A percentile compares a stretch with the other conserved stretches of the same genome.
Evolutionary conservation across 1,140 invertebrate species (phyloP).

Genomic region (Leucophenga varia): DNA sequence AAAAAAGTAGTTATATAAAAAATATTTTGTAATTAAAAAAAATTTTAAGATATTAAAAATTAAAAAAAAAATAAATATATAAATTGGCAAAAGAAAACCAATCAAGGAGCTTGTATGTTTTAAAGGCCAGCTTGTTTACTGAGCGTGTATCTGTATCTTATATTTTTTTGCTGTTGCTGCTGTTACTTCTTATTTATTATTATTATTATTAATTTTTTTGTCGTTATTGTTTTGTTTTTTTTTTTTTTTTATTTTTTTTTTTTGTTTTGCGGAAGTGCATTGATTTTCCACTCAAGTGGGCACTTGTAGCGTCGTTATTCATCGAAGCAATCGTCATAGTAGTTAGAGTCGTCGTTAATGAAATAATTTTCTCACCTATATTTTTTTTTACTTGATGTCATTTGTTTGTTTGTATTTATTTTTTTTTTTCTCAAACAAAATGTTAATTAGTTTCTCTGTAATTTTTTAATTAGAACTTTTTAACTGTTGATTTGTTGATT

Average conservation of each 20-base stretch:
- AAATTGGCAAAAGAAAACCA: too few relatives aligned
- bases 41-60: too few relatives aligned
- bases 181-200: too few relatives aligned
- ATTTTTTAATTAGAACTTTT: constrained; percentile 43
- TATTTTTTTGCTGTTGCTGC: constrained; percentile 13
- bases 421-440: constrained; percentile 26
- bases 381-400: constrained; percentile 1
- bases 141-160: constrained; percentile 7
- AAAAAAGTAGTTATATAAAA: too few relatives aligned
- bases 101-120: too few relatives aligned
- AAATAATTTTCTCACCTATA: constrained; percentile 46
- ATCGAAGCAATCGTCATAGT: constrained; percentile 7
- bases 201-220: too few relatives aligned
- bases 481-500: constrained; percentile 13
- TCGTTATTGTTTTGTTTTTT: too few relatives aligned
- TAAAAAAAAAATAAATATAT: too few relatives aligned
- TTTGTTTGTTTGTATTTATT: constrained; percentile 1
- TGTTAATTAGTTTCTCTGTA: constrained; percentile 35
- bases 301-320: constrained; percentile 35
- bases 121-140: too few relatives aligned
- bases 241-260: too few relatives aligned
- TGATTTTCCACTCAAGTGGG: constrained; percentile 50
- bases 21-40: too few relatives aligned
- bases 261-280: constrained; percentile 41
- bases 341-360: constrained; percentile 9